A percentile compares a stretch with the other conserved stretches of the same genome.
Evolutionary conservation across 1,140 invertebrate species (phyloP).

Genomic region (Lepidotrigona ventralis): DNA sequence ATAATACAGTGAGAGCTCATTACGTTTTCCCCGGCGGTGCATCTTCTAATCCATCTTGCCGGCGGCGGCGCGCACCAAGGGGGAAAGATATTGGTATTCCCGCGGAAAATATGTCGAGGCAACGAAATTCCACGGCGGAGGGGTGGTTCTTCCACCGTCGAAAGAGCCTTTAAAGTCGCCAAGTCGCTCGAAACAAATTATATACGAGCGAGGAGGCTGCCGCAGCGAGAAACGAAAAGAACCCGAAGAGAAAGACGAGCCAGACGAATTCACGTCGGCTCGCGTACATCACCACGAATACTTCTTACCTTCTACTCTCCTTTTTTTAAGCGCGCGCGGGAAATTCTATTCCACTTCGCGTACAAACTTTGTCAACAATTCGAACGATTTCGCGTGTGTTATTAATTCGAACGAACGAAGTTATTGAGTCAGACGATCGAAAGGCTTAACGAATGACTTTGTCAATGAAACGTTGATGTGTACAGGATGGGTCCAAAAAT

Average conservation of each 20-base stretch:
- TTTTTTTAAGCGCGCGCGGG: background rate
- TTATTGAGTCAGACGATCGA: too few species aligned
- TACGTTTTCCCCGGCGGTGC: slow-evolving; percentile 1
- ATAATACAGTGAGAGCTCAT: slow-evolving; percentile 11
- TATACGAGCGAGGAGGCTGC: slow-evolving; percentile 19
- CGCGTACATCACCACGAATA: slow-evolving; percentile 40
- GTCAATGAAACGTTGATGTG: too few species aligned
- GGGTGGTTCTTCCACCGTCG: background rate
- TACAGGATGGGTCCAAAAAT: too few species aligned
- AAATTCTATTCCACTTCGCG: slow-evolving; percentile 2
- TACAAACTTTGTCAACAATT: too few species aligned
- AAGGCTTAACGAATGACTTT: too few species aligned
- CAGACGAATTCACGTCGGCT: slow-evolving; percentile 22
- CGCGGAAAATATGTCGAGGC: slow-evolving; percentile 39
- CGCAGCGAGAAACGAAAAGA: background rate
- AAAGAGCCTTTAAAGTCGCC: slow-evolving; percentile 54
- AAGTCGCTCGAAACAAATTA: slow-evolving; percentile 62
- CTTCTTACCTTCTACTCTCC: background rate
- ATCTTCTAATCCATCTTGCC: slow-evolving; percentile 32
- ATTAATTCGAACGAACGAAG: too few species aligned
- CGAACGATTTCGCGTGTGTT: too few species aligned
- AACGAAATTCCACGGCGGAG: slow-evolving; percentile 48
- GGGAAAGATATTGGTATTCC: slow-evolving; percentile 56
- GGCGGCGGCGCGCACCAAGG: background rate
- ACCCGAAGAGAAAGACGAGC: too few species aligned